Base-by-base conservation (phyloP, 2,113 vertebrate species). In the Takifugu bimaculatus region DNA sequence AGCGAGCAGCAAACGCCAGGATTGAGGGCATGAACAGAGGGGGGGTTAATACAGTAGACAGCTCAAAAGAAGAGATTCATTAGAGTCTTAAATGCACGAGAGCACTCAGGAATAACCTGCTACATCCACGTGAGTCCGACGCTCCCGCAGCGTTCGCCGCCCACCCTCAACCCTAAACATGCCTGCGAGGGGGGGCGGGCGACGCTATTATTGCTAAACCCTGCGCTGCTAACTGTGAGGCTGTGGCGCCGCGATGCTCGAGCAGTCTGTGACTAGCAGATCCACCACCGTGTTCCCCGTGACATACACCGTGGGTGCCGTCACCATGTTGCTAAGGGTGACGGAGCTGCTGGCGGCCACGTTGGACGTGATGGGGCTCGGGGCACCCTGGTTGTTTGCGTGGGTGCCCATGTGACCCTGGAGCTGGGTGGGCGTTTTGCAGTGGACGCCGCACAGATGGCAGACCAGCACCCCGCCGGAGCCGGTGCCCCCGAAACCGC, bases 371-470 rank as follows among this genome's bases (percentile, higher is more conserved):
- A 78, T 51, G 6, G 87, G 72, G 79, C 74, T 87, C 10, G 82
- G 81, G 50, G 67, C 42, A 0, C 57, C 77, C 57, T 87, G 84
- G 77, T 26, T 79, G 81, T 72, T 87, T 68, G 68, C 64, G 50
- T 92, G 91, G 72, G 90, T 91, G 35, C 93, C 93, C 94, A 95
- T 95, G 90, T 96, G 94, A 54, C 94, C 94, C 81, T 93, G 93
- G 82, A 96, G 94, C 90, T 96, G 94, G 70, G 93, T 93, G 70
- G 92, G 93, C 50, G 94, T 96, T 91, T 96, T 95, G 89, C 94
- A 96, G 89, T 94, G 93, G 84, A 96, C 88, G 64, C 94, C 93
- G 52, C 94, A 96, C 72, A 94, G 88, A 72, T 96, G 94, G 85
- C 94, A 96, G 81, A 92, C 85, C 11, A 95, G 93, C 42, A 94